Percentiles rank a stretch among this genome's conserved stretches.
These are phyloP conservation scores for Nothobranchius furzeri DNA, from an alignment of 2,113 vertebrate genomes.

Conservation along the genomic window DNA sequence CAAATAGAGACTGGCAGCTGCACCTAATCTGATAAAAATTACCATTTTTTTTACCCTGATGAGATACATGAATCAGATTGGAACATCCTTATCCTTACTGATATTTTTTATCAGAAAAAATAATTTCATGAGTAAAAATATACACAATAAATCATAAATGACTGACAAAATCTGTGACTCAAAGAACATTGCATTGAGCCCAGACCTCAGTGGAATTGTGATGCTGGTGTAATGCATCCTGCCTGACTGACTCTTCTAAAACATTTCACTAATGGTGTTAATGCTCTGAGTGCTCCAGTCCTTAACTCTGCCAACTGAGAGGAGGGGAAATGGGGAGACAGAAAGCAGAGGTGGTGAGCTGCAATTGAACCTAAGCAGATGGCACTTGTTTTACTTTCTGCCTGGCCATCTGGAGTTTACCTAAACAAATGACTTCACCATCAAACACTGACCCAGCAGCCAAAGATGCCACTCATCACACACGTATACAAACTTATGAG, in stretches of 20 bases:
- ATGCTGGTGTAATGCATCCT: constrained; percentile 72
- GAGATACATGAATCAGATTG: no score
- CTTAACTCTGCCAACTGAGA: constrained; percentile 71
- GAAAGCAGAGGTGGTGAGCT: constrained; percentile 64
- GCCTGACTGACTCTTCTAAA: constrained; percentile 82
- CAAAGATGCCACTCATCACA: constrained; percentile 74
- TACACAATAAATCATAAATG: neutral
- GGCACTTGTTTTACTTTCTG: constrained; percentile 83
- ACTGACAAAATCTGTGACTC: constrained; percentile 17
- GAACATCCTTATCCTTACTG: neutral
- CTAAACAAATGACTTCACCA: constrained; percentile 84
- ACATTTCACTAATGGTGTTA: constrained; percentile 83
- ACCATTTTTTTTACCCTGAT: no score
- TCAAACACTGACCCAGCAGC: constrained; percentile 74
- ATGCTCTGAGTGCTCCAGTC: constrained; percentile 71
- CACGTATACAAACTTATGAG: constrained; percentile 60
- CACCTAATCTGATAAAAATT: no score
- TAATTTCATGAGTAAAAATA: neutral
- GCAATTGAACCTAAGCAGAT: constrained; percentile 83
- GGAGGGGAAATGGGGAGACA: constrained; percentile 38
- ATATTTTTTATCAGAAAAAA: neutral
- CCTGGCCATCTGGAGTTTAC: constrained; percentile 81
- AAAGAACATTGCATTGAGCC: constrained; percentile 29
- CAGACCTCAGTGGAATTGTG: constrained; percentile 59
- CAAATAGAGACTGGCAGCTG: no score